phyloP scores from a whole-genome alignment of 2,888 invertebrate genomes.

The Dioctria rufipes region DNA sequence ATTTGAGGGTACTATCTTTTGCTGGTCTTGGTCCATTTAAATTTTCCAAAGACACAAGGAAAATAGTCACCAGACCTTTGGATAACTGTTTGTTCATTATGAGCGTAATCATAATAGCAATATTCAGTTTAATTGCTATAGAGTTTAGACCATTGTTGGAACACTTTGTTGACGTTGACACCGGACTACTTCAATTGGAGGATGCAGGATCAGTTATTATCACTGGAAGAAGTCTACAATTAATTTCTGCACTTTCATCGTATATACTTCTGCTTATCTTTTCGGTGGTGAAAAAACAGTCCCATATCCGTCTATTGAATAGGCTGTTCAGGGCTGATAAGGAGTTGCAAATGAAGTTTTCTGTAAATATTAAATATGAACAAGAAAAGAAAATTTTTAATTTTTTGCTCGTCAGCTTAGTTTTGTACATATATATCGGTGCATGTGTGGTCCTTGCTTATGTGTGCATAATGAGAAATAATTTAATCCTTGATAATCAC shows the following conservation, averaged over 20 bases:
- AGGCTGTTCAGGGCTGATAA: background rate
- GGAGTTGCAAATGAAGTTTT: background rate
- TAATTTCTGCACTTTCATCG: background rate
- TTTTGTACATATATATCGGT: background rate
- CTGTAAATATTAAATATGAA: background rate
- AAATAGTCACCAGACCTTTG: background rate
- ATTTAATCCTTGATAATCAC: background rate
- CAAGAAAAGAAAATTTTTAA: background rate
- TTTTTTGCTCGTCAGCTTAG: background rate
- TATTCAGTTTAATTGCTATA: background rate
- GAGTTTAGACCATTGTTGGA: background rate
- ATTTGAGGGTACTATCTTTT: background rate
- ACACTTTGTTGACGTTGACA: background rate
- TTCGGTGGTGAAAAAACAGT: background rate
- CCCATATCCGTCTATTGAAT: background rate
- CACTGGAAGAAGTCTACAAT: background rate
- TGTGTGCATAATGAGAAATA: background rate
- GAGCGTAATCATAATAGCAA: background rate
- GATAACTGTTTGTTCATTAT: background rate
- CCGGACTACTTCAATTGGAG: background rate
- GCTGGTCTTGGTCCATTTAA: conserved; percentile 16
- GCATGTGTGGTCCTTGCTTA: background rate
- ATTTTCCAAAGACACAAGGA: background rate
- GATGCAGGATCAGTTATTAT: background rate
- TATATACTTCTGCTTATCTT: conserved; percentile 1